A percentile compares a stretch with the other conserved stretches of the same genome.
Evolutionary conservation across 2,113 vertebrate genomes (phyloP).

Genomic region (Nicator chloris): DNA sequence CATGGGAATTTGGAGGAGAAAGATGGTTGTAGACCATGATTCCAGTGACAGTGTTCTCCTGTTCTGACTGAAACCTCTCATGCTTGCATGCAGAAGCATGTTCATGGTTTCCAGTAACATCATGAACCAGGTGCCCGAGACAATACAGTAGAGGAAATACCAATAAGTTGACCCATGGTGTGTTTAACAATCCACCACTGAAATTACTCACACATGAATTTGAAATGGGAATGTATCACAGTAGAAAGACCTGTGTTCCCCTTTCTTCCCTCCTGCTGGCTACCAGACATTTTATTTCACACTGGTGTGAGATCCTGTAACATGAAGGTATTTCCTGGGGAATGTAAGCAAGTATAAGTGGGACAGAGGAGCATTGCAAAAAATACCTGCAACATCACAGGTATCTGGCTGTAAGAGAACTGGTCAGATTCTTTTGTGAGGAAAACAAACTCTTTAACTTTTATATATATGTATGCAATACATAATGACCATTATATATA

Average conservation of each 20-base stretch:
- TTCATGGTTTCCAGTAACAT: conserved; percentile 18
- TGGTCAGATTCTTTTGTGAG: neutral
- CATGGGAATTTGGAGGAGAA: neutral
- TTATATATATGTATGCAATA: neutral
- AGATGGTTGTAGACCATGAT: neutral
- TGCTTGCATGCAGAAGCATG: neutral
- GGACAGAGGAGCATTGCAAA: neutral
- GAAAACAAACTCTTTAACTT: neutral
- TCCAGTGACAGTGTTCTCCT: neutral
- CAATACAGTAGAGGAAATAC: conserved; percentile 25
- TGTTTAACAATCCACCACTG: conserved; percentile 3
- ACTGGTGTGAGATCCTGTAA: conserved; percentile 10
- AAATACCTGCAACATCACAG: neutral
- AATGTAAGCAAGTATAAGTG: neutral
- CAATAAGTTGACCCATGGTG: neutral
- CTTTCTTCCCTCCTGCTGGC: neutral
- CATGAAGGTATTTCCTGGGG: conserved; percentile 22
- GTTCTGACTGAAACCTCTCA: neutral
- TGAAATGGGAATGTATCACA: neutral
- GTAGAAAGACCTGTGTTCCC: neutral
- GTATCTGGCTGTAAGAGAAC: neutral
- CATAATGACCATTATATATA: neutral
- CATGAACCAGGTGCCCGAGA: conserved; percentile 41
- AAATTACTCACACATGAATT: neutral
- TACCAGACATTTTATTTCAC: conserved; percentile 32